Evolutionary conservation across 2,113 vertebrate genomes (phyloP), one percentile per base, ranked within the genome.

Genomic region (Oncorhynchus nerka): DNA sequence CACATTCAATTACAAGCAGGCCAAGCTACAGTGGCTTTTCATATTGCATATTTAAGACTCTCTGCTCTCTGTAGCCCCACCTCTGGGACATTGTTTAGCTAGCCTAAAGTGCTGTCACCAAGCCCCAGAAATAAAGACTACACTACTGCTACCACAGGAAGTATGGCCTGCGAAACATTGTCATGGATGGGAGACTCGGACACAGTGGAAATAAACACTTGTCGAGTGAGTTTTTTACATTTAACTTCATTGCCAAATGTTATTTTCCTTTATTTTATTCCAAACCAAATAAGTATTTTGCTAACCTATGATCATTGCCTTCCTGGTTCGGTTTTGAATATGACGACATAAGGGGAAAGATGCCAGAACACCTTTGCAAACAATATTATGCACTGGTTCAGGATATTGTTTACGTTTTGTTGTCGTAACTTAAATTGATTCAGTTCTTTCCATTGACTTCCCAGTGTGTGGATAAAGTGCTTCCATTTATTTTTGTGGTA

Each of bases 281-380:
- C 71, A 79, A 91, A 86, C 90, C 91, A 92, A 92, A 93, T 90
- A 89, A 72, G n/a, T 59, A 61, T 84, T 85, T 79, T 77, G 48
- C 75, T 81, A 74, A 75, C 61, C 59, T 74, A 30, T 75, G 65
- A 1, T 76, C 81, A 78, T 78, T 83, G 83, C 80, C 84, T 89
- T 88, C 78, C 79, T 71, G 62, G 62, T 49, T 79, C 80, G 75
- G 48, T 81, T 74, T 70, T 55, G 28, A 48, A 51, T 57, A 73
- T n/a, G n/a, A 73, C n/a, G 30, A 24, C 57, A 34, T 51, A n/a
- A 51, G 71, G 45, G 65, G 15, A 69, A 69, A 71, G 48, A 55
- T 15, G 70, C 59, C 55, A 68, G 55, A 30, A 61, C 51, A 15
- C 51, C 67, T 77, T 61, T 74, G 71, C 70, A 62, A 57, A 16